These are phyloP conservation scores for Chiloscyllium plagiosum DNA, from an alignment of 2,113 vertebrate species.

Conservation along the genomic window DNA sequence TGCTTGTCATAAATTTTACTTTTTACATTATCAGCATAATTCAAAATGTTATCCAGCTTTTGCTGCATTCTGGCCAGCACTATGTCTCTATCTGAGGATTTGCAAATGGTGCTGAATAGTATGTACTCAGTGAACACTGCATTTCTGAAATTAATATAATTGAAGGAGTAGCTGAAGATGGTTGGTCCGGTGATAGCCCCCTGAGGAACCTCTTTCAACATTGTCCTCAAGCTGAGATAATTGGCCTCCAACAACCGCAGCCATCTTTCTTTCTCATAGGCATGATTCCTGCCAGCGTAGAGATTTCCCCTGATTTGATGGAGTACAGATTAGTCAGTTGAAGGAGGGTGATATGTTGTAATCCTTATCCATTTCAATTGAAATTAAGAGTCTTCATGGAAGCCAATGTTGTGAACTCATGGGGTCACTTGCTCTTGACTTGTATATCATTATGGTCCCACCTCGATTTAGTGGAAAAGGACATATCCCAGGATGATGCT, in stretches of 20 bases:
- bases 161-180: too few species aligned
- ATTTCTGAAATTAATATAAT: too few species aligned
- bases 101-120: too few species aligned
- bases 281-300: background rate
- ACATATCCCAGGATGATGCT: background rate
- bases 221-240: background rate
- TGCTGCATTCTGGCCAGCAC: too few species aligned
- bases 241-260: background rate
- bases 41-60: too few species aligned
- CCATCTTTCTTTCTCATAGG: background rate
- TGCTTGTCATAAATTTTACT: too few species aligned
- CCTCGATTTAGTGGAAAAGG: background rate
- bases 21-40: too few species aligned
- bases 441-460: background rate
- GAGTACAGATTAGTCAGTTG: background rate
- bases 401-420: background rate
- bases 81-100: too few species aligned
- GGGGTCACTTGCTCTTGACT: background rate
- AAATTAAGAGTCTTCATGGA: background rate
- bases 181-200: too few species aligned
- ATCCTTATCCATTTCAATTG: background rate
- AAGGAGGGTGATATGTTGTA: background rate
- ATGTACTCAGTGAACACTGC: too few species aligned
- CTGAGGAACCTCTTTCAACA: too few species aligned
- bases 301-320: background rate